These are phyloP conservation scores for Oryzias dopingdopingensis DNA, from an alignment of 2,797 vertebrate species.

Conservation along the genomic window DNA sequence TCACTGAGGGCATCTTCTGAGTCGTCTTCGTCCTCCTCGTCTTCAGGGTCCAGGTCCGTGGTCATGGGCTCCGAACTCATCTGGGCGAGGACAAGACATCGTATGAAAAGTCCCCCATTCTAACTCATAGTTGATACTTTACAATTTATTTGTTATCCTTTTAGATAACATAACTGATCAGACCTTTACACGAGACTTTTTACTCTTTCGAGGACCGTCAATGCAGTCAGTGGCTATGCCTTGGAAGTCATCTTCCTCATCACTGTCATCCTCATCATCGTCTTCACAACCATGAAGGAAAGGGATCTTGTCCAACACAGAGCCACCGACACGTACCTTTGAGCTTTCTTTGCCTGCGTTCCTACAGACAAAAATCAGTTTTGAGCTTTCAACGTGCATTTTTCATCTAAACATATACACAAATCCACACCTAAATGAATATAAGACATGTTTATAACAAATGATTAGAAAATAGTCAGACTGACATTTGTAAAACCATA, in stretches of 20 bases:
- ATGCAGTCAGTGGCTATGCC: conserved; percentile 80
- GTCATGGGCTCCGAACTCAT: conserved; percentile 81
- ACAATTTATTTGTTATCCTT: no score
- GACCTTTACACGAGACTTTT: conserved; percentile 84
- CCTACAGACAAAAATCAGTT: conserved; percentile 57
- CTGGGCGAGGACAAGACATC: conserved; percentile 48
- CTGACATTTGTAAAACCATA: no score
- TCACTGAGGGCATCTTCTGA: conserved; percentile 89
- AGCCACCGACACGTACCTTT: conserved; percentile 74
- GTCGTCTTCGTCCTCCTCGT: conserved; percentile 89
- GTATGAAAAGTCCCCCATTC: background rate
- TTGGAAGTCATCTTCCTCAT: conserved; percentile 88
- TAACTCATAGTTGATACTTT: background rate
- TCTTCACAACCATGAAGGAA: conserved; percentile 86
- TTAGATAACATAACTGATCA: background rate
- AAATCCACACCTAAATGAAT: no score
- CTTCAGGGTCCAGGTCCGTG: conserved; percentile 86
- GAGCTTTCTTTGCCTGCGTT: conserved; percentile 85
- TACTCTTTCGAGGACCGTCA: conserved; percentile 80
- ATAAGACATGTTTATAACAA: no score
- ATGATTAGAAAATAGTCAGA: no score
- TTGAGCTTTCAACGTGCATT: no score
- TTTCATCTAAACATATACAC: no score
- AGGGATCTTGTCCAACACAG: conserved; percentile 85
- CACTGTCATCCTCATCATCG: conserved; percentile 88